Percentiles rank a stretch among this genome's conserved stretches.
These are phyloP conservation scores for Raja brachyura DNA, from an alignment of 2,113 vertebrate genomes.

Conservation along the genomic window DNA sequence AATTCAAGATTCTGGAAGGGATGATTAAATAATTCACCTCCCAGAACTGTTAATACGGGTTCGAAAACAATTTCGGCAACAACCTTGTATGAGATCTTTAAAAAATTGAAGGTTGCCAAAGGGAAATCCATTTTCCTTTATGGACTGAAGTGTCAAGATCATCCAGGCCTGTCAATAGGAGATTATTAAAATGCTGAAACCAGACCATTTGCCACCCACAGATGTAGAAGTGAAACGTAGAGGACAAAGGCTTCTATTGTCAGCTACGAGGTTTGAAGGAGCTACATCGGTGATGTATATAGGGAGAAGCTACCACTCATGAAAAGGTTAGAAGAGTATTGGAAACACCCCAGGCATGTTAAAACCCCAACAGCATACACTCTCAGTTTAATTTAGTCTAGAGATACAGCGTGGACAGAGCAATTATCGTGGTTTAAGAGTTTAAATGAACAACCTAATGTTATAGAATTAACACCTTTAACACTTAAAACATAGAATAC, in stretches of 20 bases:
- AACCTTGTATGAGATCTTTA: background rate
- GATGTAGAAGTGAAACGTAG: background rate
- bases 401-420: too few relatives aligned
- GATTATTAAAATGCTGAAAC: conserved; percentile 26
- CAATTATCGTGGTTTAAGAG: too few relatives aligned
- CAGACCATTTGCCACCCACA: background rate
- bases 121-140: conserved; percentile 20
- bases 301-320: background rate
- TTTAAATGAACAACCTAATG: too few relatives aligned
- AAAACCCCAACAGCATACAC: background rate
- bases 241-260: conserved; percentile 10
- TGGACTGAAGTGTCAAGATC: conserved; percentile 20
- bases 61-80: background rate
- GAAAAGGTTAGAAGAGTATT: background rate
- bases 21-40: background rate
- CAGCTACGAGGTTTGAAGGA: background rate
- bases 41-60: background rate
- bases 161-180: conserved; percentile 17
- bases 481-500: too few relatives aligned
- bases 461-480: too few relatives aligned
- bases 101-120: conserved; percentile 35
- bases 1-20: background rate
- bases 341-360: background rate
- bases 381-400: too few relatives aligned
- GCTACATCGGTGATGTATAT: too few relatives aligned